Evolutionary conservation across 2,888 invertebrate genomes (phyloP).

Genomic region (Sesamia inferens): DNA sequence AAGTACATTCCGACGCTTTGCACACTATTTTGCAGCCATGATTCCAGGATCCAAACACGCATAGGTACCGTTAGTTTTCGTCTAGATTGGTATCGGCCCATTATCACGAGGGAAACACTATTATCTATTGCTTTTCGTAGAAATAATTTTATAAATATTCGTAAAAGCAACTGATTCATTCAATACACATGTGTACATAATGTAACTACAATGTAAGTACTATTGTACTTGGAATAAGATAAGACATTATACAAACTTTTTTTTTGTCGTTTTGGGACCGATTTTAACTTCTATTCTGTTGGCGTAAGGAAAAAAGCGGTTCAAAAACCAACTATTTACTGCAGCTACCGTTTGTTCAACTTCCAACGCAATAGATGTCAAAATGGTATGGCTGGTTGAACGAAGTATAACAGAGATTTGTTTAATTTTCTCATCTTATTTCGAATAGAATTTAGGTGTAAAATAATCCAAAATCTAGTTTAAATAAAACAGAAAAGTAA

Average conservation of each 20-base stretch:
- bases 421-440: too few relatives aligned
- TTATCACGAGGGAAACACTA: background rate
- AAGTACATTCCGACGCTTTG: background rate
- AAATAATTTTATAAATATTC: background rate
- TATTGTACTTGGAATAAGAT: too few relatives aligned
- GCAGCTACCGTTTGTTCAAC: too few relatives aligned
- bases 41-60: background rate
- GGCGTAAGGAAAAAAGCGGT: too few relatives aligned
- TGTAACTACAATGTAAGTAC: too few relatives aligned
- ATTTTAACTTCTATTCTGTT: too few relatives aligned
- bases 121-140: background rate
- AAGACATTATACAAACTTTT: too few relatives aligned
- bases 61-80: background rate
- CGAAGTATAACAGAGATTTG: too few relatives aligned
- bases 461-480: background rate
- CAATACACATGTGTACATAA: background rate
- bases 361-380: too few relatives aligned
- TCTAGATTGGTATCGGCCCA: background rate
- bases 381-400: too few relatives aligned
- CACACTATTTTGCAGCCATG: background rate
- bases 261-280: too few relatives aligned
- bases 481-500: background rate
- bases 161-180: background rate
- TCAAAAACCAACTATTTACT: too few relatives aligned
- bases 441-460: background rate